Evolutionary conservation across 2,797 vertebrate species (phyloP).

Genomic region (Myoxocephalus aenaeus): DNA sequence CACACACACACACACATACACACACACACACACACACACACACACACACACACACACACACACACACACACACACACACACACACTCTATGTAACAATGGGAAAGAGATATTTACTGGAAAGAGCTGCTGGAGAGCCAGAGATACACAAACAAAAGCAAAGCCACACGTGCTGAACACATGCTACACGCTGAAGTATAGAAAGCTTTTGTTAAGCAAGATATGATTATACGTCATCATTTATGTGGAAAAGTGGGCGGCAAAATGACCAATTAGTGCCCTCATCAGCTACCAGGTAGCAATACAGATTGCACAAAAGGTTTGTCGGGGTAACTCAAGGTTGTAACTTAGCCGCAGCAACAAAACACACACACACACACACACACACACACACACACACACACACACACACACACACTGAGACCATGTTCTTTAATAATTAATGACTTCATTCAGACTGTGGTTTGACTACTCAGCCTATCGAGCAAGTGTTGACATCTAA

Average conservation of each 20-base stretch:
- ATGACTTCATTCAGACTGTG: not conserved
- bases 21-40: constrained; percentile 5
- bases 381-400: no score
- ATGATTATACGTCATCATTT: not conserved
- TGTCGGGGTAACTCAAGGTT: not conserved
- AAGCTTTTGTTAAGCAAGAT: not conserved
- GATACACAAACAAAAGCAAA: not conserved
- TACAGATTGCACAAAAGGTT: not conserved
- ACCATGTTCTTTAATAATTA: not conserved
- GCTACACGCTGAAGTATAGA: not conserved
- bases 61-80: not conserved
- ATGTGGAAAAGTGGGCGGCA: not conserved
- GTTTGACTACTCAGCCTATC: not conserved
- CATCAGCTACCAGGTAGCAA: not conserved
- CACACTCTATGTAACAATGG: not conserved
- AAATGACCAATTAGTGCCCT: not conserved
- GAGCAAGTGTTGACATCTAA: not conserved
- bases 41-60: no score
- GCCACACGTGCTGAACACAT: not conserved
- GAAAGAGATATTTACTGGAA: not conserved
- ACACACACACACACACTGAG: no score
- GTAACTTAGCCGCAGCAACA: not conserved
- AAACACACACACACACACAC: not conserved
- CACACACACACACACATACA: not conserved
- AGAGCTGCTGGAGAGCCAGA: not conserved